Percentiles rank a stretch among this genome's conserved stretches.
These are phyloP conservation scores for Anolis sagrei DNA, from an alignment of 2,113 vertebrate species.

Conservation along the genomic window DNA sequence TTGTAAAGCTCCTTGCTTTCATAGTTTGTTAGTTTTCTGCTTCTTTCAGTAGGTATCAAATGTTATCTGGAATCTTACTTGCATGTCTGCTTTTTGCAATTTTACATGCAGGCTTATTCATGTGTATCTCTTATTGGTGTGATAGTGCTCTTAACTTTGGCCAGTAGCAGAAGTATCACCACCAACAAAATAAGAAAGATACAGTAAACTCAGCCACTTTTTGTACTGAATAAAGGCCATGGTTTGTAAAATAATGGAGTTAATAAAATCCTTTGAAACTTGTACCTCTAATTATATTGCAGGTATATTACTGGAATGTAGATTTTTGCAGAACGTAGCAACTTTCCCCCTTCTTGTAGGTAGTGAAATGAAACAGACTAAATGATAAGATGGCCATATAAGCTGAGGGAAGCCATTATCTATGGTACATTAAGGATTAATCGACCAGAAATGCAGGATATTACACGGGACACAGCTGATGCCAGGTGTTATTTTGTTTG, in stretches of 20 bases:
- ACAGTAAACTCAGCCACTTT: constrained; percentile 21
- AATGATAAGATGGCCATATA: constrained; percentile 61
- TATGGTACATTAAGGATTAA: constrained; percentile 75
- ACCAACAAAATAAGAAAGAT: neutral
- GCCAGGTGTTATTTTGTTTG: constrained; percentile 70
- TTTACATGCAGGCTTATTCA: neutral
- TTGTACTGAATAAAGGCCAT: constrained; percentile 28
- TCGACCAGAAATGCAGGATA: constrained; percentile 69
- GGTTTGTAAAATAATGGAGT: constrained; percentile 44
- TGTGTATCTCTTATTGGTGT: neutral
- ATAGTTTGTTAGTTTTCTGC: neutral
- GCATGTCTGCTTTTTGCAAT: neutral
- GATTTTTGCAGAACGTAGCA: constrained; percentile 45
- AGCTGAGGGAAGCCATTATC: constrained; percentile 70
- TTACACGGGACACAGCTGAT: constrained; percentile 63
- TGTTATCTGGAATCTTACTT: neutral
- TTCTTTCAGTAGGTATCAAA: neutral
- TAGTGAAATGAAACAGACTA: constrained; percentile 62
- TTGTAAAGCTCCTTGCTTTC: too few species aligned
- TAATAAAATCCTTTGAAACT: constrained; percentile 34
- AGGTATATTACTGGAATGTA: constrained; percentile 21
- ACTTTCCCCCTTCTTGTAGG: constrained; percentile 34
- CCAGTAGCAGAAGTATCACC: too few species aligned
- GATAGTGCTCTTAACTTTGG: neutral
- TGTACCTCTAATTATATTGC: constrained; percentile 25